Percentiles rank a stretch among this genome's conserved stretches.
Evolutionary conservation across 2,797 vertebrate species (phyloP).

Genomic region (Hydrocynus forskahlii): DNA sequence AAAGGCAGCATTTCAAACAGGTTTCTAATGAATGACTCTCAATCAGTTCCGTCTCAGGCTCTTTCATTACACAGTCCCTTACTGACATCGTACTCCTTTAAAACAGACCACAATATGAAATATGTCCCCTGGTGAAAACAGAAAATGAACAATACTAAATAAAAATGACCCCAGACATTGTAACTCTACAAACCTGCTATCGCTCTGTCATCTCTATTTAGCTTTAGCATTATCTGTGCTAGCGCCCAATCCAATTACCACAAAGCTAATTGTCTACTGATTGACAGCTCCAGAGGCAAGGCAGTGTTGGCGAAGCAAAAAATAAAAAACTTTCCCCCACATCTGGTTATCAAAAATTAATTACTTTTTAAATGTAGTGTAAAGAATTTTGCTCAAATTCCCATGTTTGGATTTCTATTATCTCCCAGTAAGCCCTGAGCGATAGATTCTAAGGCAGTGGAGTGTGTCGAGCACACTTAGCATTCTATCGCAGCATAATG

Average conservation of each 20-base stretch:
- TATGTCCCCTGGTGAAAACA: slow-evolving; percentile 49
- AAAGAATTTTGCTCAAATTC: slow-evolving; percentile 54
- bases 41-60: slow-evolving; percentile 55
- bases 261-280: slow-evolving; percentile 59
- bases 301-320: slow-evolving; percentile 14
- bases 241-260: slow-evolving; percentile 58
- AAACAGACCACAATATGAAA: slow-evolving; percentile 51
- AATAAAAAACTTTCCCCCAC: slow-evolving; percentile 37
- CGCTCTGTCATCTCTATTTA: slow-evolving; percentile 52
- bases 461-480: slow-evolving; percentile 56
- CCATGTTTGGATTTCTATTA: slow-evolving; percentile 59
- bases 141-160: slow-evolving; percentile 48
- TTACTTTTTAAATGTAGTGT: slow-evolving; percentile 61
- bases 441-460: slow-evolving; percentile 52
- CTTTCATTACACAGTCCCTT: slow-evolving; percentile 64
- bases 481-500: slow-evolving; percentile 47
- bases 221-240: slow-evolving; percentile 57
- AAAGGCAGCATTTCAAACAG: slow-evolving; percentile 52
- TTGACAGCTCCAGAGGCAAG: slow-evolving; percentile 62
- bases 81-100: slow-evolving; percentile 56
- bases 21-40: slow-evolving; percentile 57
- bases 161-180: slow-evolving; percentile 50
- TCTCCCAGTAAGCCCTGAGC: slow-evolving; percentile 57
- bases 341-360: slow-evolving; percentile 69
- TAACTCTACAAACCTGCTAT: slow-evolving; percentile 40